Evolutionary conservation across 2,113 vertebrate genomes (phyloP).

Genomic region (Sula dactylatra): DNA sequence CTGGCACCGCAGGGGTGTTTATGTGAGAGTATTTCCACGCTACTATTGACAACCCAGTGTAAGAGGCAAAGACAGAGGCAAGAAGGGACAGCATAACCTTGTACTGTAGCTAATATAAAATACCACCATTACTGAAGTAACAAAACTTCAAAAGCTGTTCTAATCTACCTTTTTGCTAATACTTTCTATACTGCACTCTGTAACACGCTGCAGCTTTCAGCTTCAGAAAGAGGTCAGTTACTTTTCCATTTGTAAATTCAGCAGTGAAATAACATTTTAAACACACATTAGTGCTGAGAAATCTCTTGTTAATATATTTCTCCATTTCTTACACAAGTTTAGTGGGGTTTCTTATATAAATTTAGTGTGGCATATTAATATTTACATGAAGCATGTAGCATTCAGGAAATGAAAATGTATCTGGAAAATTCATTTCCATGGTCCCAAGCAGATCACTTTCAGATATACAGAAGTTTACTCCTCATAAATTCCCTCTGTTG

Average conservation of each 20-base stretch:
- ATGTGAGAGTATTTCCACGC: accelerated
- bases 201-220: not conserved
- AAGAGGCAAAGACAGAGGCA: not conserved
- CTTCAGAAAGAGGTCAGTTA: not conserved
- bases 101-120: not conserved
- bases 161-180: not conserved
- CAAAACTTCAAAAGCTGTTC: not conserved
- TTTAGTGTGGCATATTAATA: not conserved
- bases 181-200: not conserved
- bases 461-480: not conserved
- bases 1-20: not conserved
- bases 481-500: not conserved
- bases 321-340: not conserved
- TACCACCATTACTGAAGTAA: not conserved
- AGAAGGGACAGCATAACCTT: not conserved
- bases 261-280: conserved; percentile 6
- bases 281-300: not conserved
- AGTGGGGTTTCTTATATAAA: not conserved
- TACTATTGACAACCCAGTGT: not conserved
- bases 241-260: not conserved
- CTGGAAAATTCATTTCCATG: conserved; percentile 31
- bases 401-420: conserved; percentile 19
- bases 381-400: not conserved
- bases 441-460: conserved; percentile 13
- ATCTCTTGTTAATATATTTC: not conserved